Conservation (phyloP, 2,797 vertebrate genomes). For the Euphonia xanthogaster region DNA sequence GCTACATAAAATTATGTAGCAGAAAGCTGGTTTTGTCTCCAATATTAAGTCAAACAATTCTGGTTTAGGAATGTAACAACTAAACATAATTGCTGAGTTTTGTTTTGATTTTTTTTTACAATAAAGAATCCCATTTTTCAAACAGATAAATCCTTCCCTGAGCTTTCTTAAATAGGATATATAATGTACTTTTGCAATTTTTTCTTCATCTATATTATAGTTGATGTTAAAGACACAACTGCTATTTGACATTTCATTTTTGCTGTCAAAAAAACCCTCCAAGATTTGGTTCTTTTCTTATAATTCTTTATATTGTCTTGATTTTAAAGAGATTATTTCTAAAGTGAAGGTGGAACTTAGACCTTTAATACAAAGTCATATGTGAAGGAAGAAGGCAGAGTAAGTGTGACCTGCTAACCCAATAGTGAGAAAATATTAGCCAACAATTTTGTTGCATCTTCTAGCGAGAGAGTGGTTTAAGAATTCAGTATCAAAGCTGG, state of each 20-base stretch:
- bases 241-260: background rate
- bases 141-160: background rate
- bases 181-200: background rate
- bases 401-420: background rate
- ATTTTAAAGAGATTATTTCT: background rate
- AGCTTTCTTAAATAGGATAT: background rate
- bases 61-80: background rate
- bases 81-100: background rate
- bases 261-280: background rate
- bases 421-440: background rate
- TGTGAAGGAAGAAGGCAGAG: background rate
- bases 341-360: background rate
- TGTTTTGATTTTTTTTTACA: background rate
- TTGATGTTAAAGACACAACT: background rate
- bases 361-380: background rate
- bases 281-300: background rate
- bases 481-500: background rate
- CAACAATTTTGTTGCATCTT: background rate
- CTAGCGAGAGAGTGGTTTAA: background rate
- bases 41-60: background rate
- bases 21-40: background rate
- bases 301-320: background rate
- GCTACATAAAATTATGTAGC: background rate
- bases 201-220: background rate
- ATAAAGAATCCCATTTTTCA: background rate